A percentile compares a stretch with the other conserved stretches of the same genome.
These are phyloP conservation scores for Brachionus rubens DNA, from an alignment of 1,140 invertebrate genomes.

Conservation along the genomic window DNA sequence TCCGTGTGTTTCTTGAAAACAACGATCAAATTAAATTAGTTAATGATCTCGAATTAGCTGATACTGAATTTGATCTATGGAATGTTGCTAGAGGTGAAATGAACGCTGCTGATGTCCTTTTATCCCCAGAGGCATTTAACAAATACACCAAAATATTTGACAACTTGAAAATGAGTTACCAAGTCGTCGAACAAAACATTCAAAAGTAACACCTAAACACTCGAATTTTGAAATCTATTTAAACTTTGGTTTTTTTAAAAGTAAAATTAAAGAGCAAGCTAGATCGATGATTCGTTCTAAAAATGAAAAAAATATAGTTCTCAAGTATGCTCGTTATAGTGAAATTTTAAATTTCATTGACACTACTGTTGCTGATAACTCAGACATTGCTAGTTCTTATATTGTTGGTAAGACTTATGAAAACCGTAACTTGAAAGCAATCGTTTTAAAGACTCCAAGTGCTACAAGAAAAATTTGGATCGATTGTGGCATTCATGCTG, in stretches of 20 bases:
- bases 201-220: conserved; percentile 33
- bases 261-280: conserved; percentile 34
- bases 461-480: conserved; percentile 22
- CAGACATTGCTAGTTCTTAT: conserved; percentile 24
- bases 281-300: neutral
- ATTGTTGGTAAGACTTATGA: neutral
- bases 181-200: conserved; percentile 22
- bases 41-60: neutral
- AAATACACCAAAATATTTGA: conserved; percentile 33
- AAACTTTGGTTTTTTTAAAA: neutral
- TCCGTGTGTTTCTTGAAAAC: neutral
- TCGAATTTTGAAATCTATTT: neutral
- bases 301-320: conserved; percentile 16
- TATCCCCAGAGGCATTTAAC: neutral
- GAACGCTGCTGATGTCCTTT: neutral
- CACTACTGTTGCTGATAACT: conserved; percentile 16
- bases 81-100: neutral
- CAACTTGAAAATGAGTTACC: neutral
- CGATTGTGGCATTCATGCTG: conserved; percentile 45
- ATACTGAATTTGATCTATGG: conserved; percentile 34
- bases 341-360: conserved; percentile 45
- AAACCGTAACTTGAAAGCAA: conserved; percentile 13
- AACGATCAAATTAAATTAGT: conserved; percentile 5
- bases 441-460: conserved; percentile 17
- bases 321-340: conserved; percentile 39